These are phyloP conservation scores for Protobothrops flavoviridis DNA, from an alignment of 2,113 vertebrate species.

Conservation along the genomic window DNA sequence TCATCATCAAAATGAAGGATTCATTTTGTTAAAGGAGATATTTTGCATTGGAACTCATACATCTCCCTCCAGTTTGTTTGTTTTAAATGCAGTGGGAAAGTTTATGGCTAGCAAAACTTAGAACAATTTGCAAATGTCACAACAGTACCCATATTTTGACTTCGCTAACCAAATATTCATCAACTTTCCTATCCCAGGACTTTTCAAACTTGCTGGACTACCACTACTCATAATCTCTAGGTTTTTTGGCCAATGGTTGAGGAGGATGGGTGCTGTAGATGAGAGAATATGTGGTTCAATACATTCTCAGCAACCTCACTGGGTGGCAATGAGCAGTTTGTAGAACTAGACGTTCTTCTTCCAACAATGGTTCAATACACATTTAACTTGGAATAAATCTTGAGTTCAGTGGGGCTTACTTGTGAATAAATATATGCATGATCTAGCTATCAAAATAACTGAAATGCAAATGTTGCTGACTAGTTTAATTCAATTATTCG, in stretches of 20 bases:
- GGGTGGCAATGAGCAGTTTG: neutral
- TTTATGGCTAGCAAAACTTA: neutral
- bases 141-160: neutral
- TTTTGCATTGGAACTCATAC: neutral
- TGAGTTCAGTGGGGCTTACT: neutral
- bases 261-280: neutral
- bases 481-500: neutral
- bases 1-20: neutral
- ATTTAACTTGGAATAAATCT: neutral
- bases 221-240: neutral
- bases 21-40: neutral
- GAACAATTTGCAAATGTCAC: neutral
- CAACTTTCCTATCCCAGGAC: neutral
- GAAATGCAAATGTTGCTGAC: neutral
- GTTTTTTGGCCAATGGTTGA: neutral
- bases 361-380: neutral
- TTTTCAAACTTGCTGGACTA: neutral
- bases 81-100: neutral
- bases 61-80: neutral
- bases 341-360: neutral
- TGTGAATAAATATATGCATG: neutral
- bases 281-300: neutral
- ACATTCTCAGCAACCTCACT: neutral
- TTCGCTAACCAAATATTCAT: neutral
- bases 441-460: neutral